A percentile compares a stretch with the other conserved stretches of the same genome.
These are phyloP conservation scores for Tiliqua scincoides DNA, from an alignment of 2,113 vertebrate genomes.

Conservation along the genomic window DNA sequence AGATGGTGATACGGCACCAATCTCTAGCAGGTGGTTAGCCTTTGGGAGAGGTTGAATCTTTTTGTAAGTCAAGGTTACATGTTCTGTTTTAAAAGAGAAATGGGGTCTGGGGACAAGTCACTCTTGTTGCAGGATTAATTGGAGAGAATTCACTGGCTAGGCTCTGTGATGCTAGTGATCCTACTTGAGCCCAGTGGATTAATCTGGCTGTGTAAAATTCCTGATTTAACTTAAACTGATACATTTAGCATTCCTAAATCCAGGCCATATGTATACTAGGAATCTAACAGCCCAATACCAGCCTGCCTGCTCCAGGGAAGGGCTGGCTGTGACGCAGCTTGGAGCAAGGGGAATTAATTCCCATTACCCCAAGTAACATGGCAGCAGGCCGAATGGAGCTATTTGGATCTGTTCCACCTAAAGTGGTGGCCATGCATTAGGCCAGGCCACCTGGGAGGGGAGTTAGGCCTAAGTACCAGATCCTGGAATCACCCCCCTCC, in stretches of 20 bases:
- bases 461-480: too few relatives aligned
- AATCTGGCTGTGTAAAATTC: background rate
- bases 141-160: background rate
- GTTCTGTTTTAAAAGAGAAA: background rate
- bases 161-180: background rate
- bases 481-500: too few relatives aligned
- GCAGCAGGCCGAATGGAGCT: too few relatives aligned
- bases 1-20: background rate
- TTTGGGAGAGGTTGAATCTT: background rate
- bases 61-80: background rate
- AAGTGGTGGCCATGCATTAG: too few relatives aligned
- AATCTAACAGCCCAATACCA: too few relatives aligned
- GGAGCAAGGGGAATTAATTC: too few relatives aligned
- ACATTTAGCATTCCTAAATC: background rate
- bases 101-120: background rate
- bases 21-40: background rate
- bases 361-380: too few relatives aligned
- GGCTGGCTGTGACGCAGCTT: too few relatives aligned
- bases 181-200: background rate
- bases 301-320: too few relatives aligned
- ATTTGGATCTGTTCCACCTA: too few relatives aligned
- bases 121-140: background rate
- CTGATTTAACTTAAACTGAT: background rate
- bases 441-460: too few relatives aligned
- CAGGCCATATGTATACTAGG: background rate